Evolutionary conservation across 1,140 invertebrate species (phyloP).

Genomic region (Penaeus indicus): DNA sequence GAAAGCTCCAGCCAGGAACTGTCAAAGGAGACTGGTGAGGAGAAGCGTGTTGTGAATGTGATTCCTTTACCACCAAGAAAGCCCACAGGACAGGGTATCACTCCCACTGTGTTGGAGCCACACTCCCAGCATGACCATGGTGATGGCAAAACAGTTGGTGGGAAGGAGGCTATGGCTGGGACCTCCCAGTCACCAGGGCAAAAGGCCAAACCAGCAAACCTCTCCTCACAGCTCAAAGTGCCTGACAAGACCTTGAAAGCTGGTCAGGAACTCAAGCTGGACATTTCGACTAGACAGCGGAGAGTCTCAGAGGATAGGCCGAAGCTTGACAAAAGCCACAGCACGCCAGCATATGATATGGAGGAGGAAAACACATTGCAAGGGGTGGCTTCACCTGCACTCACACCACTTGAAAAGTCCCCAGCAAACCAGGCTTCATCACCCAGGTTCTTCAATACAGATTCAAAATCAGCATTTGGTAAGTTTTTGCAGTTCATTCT

Average conservation of each 20-base stretch:
- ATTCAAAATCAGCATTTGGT: no score
- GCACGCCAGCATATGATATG: conserved; percentile 81
- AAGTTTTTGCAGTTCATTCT: no score
- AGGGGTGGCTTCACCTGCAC: not conserved
- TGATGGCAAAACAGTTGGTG: not conserved
- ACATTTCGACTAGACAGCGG: not conserved
- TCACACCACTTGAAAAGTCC: not conserved
- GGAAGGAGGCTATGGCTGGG: not conserved
- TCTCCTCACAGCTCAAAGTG: not conserved
- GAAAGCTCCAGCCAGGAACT: not conserved
- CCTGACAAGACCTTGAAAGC: conserved; percentile 24
- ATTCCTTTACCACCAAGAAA: conserved; percentile 69
- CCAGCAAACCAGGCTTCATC: not conserved
- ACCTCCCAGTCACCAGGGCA: not conserved
- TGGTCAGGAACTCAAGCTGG: not conserved
- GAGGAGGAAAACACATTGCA: conserved; percentile 44
- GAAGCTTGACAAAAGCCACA: conserved; percentile 80
- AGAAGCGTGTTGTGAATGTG: conserved; percentile 51
- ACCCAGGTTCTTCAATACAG: no score
- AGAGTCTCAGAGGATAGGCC: conserved; percentile 67
- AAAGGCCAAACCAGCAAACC: not conserved
- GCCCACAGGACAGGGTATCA: conserved; percentile 72
- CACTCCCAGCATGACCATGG: not conserved
- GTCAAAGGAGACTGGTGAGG: not conserved
- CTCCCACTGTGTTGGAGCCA: conserved; percentile 11